A percentile compares a stretch with the other conserved stretches of the same genome.
Evolutionary conservation across 2,888 invertebrate genomes (phyloP).

Genomic region (Drosophila falleni): DNA sequence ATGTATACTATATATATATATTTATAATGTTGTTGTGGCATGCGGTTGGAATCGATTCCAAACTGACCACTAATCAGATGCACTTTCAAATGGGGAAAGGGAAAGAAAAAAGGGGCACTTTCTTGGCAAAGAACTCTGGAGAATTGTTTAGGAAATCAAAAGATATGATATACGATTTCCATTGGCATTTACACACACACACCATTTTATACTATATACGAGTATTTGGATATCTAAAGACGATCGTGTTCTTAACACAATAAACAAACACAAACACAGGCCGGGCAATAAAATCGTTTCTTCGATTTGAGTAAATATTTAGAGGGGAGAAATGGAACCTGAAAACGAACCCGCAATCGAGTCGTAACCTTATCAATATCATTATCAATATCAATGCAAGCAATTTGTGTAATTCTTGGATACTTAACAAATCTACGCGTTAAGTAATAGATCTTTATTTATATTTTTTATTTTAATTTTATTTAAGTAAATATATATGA

Average conservation of each 20-base stretch:
- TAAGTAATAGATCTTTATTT: background rate
- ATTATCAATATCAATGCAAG: constrained; percentile 2
- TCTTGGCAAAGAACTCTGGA: background rate
- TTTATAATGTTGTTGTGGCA: background rate
- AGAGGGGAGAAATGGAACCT: background rate
- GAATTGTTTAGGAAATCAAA: constrained; percentile 2
- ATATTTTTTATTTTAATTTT: background rate
- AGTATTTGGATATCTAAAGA: constrained; percentile 44
- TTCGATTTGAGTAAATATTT: constrained; percentile 38
- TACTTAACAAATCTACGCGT: constrained; percentile 7
- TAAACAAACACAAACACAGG: constrained; percentile 47
- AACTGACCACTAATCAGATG: constrained; percentile 39
- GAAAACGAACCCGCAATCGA: constrained; percentile 2
- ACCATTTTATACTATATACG: background rate
- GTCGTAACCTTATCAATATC: constrained; percentile 29
- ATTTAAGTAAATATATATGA: background rate
- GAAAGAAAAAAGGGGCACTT: background rate
- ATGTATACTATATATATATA: background rate
- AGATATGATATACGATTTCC: constrained; percentile 10
- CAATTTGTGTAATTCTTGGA: constrained; percentile 23
- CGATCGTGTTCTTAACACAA: constrained; percentile 50
- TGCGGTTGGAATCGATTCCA: constrained; percentile 22
- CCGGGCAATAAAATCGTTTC: constrained; percentile 1
- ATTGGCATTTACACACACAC: background rate
- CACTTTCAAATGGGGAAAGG: constrained; percentile 3